Evolutionary conservation across 2,797 vertebrate species (phyloP), one percentile per base, ranked within the genome.

Genomic region (Anolis apletophallus): DNA sequence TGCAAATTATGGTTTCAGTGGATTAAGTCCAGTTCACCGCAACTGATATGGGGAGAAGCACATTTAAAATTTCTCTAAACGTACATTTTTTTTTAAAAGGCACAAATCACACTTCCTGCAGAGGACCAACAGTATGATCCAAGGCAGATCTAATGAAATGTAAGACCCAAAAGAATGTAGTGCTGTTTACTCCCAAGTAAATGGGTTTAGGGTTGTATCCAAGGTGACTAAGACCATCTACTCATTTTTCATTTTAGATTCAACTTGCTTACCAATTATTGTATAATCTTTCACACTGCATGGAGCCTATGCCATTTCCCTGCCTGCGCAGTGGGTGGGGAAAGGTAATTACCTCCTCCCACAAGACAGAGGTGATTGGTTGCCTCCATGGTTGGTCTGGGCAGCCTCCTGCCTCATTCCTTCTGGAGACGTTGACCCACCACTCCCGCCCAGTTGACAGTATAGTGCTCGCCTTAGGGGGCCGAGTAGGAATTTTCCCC

Each of bases 1-100:
- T 91, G 59, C 88, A 92, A 14, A 23, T 90, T 90, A 83, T 89
- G 67, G n/a, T 88, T 93, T 93, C 88, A 91, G 81, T 87, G 13
- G 83, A 93, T 88, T 90, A 80, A 83, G 89, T 93, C 90, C 90
- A 74, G 26, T 54, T 57, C 67, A 32, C 91, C 92, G 86, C 91
- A 92, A 93, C 74, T 88, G 89, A 88, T 86, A 87, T 11, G 54
- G 40, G n/a, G 21, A 59, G 64, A 88, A 78, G 29, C 55, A 55
- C 40, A 26, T 87, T 90, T 88, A 88, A 92, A 78, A 73, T 88
- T 80, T 83, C 73, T 67, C 29, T 12, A 64, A 84, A 84, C 74
- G 16, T 74, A 36, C 73, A 86, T 89, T 87, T 87, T 40, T 46
- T 84, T 92, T 88, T 12, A 74, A 89, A 81, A 88, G 68, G 88